phyloP scores from a whole-genome alignment of 2,797 vertebrate species.

The Anguilla megastoma region DNA sequence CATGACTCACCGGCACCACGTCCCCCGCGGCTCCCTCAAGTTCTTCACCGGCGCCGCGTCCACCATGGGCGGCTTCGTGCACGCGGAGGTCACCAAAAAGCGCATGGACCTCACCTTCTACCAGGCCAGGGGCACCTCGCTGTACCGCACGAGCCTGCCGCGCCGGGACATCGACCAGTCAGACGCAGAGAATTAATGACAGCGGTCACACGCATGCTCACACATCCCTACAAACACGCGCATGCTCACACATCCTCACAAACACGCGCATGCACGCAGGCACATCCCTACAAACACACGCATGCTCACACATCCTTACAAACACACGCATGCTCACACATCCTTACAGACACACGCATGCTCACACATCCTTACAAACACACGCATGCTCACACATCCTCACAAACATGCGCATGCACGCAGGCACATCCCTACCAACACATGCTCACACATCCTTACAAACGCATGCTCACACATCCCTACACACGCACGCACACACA shows the following conservation, averaged over 20 bases:
- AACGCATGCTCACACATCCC: too few species aligned
- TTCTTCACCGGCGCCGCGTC: conserved; percentile 80
- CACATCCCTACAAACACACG: too few species aligned
- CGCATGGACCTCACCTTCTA: conserved; percentile 79
- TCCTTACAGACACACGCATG: not conserved
- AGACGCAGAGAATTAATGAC: not conserved
- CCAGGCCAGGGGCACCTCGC: conserved; percentile 83
- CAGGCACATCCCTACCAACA: too few species aligned
- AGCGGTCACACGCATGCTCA: not conserved
- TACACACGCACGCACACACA: not conserved
- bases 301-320: too few species aligned
- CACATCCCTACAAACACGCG: not conserved
- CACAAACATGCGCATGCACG: too few species aligned
- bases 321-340: not conserved
- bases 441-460: too few species aligned
- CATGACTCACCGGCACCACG: conserved; percentile 65
- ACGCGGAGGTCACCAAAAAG: conserved; percentile 75
- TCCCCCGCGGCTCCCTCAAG: conserved; percentile 79
- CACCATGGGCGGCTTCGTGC: conserved; percentile 83
- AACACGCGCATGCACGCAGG: too few species aligned
- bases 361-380: not conserved
- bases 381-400: too few species aligned
- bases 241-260: too few species aligned
- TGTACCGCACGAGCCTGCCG: conserved; percentile 79
- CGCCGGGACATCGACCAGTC: conserved; percentile 53